A percentile compares a stretch with the other conserved stretches of the same genome.
Conservation (phyloP, 2,888 invertebrate genomes). For the Dyspetes luteomarginatus region DNA sequence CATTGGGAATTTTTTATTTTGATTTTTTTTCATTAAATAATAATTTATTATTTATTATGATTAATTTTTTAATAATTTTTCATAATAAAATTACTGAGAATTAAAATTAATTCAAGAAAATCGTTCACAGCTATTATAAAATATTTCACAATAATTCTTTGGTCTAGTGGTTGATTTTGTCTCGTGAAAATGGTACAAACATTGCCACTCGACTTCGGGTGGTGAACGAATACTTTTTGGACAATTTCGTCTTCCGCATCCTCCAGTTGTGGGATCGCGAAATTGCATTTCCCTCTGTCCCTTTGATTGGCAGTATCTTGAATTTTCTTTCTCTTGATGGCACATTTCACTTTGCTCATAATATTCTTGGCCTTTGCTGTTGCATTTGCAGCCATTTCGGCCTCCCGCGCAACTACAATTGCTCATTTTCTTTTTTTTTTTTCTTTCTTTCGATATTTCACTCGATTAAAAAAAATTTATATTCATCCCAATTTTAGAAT, state of each 20-base stretch:
- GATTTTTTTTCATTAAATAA: background rate
- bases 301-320: background rate
- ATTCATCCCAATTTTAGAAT: background rate
- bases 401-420: background rate
- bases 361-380: constrained; percentile 21
- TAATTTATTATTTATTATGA: background rate
- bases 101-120: too few relatives aligned
- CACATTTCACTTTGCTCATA: background rate
- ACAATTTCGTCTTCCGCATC: constrained; percentile 36
- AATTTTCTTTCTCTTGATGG: constrained; percentile 3
- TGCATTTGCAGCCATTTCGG: constrained; percentile 17
- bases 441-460: background rate
- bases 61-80: background rate
- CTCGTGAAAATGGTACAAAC: constrained; percentile 4
- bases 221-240: constrained; percentile 17
- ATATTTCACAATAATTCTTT: too few relatives aligned
- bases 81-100: too few relatives aligned
- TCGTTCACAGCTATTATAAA: too few relatives aligned
- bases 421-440: background rate
- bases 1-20: too few relatives aligned
- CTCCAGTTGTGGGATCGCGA: constrained; percentile 1
- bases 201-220: constrained; percentile 38
- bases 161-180: background rate
- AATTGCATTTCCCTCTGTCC: constrained; percentile 1
- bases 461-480: too few relatives aligned